A percentile compares a stretch with the other conserved stretches of the same genome.
These are phyloP conservation scores for Cheilosia impressa DNA, from an alignment of 2,888 invertebrate species.

Conservation along the genomic window DNA sequence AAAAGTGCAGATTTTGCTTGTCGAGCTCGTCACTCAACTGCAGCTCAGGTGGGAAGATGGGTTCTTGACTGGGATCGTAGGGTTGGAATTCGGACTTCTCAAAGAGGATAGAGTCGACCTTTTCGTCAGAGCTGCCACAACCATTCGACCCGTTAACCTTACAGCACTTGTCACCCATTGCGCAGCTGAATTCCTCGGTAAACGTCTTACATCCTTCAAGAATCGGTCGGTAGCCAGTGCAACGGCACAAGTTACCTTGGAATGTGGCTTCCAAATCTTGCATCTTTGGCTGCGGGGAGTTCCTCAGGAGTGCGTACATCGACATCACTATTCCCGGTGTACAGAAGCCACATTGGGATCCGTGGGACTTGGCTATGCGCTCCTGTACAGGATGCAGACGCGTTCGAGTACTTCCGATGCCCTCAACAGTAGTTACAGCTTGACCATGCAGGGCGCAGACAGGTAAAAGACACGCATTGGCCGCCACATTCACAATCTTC, in stretches of 20 bases:
- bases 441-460: constrained; percentile 93
- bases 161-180: constrained; percentile 89
- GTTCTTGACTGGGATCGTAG: constrained; percentile 92
- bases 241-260: constrained; percentile 94
- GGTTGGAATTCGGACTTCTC: constrained; percentile 87
- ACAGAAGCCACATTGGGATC: constrained; percentile 97
- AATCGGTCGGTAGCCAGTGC: constrained; percentile 97
- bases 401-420: constrained; percentile 92
- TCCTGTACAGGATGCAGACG: constrained; percentile 94
- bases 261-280: constrained; percentile 91
- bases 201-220: constrained; percentile 95
- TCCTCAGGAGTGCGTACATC: constrained; percentile 94
- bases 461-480: constrained; percentile 95
- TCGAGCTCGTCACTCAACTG: constrained; percentile 86
- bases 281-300: constrained; percentile 88
- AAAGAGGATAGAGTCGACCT: constrained; percentile 84
- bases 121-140: constrained; percentile 42
- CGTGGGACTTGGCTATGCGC: constrained; percentile 94
- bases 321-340: constrained; percentile 99
- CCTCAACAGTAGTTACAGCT: constrained; percentile 96
- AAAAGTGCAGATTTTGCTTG: constrained; percentile 86
- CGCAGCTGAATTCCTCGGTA: constrained; percentile 88
- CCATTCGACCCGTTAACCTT: constrained; percentile 79
- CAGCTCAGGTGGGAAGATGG: constrained; percentile 96
- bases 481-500: constrained; percentile 88